Evolutionary conservation across 1,140 invertebrate species (phyloP).

Genomic region (Tribolium castaneum): DNA sequence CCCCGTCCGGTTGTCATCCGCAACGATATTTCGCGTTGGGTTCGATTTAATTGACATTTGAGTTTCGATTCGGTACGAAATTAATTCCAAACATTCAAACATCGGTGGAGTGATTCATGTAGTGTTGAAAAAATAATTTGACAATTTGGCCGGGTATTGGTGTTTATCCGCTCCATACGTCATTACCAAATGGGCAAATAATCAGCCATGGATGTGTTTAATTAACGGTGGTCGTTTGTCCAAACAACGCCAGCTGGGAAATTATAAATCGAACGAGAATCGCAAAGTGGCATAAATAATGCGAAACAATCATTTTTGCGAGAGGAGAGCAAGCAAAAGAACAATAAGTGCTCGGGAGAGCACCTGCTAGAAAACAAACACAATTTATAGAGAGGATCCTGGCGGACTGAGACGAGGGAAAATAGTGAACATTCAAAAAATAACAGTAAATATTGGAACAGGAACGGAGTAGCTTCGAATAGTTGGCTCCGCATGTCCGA

Average conservation of each 20-base stretch:
- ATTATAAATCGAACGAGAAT: not conserved
- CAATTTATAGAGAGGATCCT: slow-evolving; percentile 23
- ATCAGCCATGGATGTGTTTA: not conserved
- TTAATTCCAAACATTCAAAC: slow-evolving; percentile 16
- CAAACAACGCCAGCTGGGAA: not conserved
- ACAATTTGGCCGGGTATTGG: slow-evolving; percentile 1
- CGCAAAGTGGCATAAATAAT: not conserved
- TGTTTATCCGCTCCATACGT: not conserved
- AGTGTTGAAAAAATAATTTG: slow-evolving; percentile 1
- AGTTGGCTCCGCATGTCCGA: not conserved
- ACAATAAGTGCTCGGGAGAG: slow-evolving; percentile 1
- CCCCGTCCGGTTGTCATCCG: slow-evolving; percentile 10
- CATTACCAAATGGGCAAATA: slow-evolving; percentile 18
- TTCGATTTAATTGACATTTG: slow-evolving; percentile 26
- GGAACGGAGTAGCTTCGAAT: not conserved
- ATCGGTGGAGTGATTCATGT: not conserved
- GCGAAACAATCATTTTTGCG: not conserved
- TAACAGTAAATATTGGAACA: slow-evolving; percentile 11
- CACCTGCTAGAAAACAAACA: slow-evolving; percentile 20
- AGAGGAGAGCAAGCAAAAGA: slow-evolving; percentile 17
- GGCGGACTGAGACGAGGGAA: not conserved
- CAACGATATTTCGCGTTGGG: not conserved
- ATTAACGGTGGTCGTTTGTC: slow-evolving; percentile 3
- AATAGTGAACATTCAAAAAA: slow-evolving; percentile 8
- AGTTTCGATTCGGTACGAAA: slow-evolving; percentile 4